Conservation (phyloP, 2,888 invertebrate species). For the Euproctis similis region DNA sequence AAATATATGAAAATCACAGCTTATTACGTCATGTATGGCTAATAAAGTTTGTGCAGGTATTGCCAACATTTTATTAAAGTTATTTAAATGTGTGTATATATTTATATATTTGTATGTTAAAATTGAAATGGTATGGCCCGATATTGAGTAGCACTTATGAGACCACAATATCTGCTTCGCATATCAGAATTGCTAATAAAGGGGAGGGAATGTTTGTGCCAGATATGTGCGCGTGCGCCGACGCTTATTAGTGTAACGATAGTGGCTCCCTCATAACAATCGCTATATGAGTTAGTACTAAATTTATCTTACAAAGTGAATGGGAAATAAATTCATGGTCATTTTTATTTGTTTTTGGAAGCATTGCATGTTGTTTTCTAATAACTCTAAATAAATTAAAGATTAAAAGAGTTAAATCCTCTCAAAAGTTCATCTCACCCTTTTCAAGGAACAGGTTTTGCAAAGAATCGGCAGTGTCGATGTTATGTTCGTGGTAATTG, state of each 20-base stretch:
- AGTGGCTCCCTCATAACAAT: constrained; percentile 45
- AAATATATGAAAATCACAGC: constrained; percentile 46
- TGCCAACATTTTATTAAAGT: constrained; percentile 58
- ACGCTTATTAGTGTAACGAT: constrained; percentile 35
- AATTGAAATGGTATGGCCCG: constrained; percentile 53
- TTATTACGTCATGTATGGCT: constrained; percentile 61
- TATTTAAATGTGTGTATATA: too few relatives aligned
- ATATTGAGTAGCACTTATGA: constrained; percentile 57
- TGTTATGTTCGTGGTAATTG: too few relatives aligned
- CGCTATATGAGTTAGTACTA: constrained; percentile 22
- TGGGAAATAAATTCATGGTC: too few relatives aligned
- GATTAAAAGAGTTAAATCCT: too few relatives aligned
- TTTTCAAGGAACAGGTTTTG: too few relatives aligned
- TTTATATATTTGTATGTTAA: constrained; percentile 50
- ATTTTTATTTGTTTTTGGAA: too few relatives aligned
- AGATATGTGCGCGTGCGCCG: constrained; percentile 36
- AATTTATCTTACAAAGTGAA: too few relatives aligned
- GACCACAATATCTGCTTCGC: constrained; percentile 62
- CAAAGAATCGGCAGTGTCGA: too few relatives aligned
- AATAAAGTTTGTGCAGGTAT: constrained; percentile 52
- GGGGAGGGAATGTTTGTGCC: constrained; percentile 59
- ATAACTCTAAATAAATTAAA: too few relatives aligned
- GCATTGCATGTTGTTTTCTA: too few relatives aligned
- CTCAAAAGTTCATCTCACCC: too few relatives aligned
- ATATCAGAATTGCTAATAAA: constrained; percentile 71